Evolutionary conservation across 2,888 invertebrate genomes (phyloP), one percentile per base, ranked within the genome.

Genomic region (Lottia gigantea): DNA sequence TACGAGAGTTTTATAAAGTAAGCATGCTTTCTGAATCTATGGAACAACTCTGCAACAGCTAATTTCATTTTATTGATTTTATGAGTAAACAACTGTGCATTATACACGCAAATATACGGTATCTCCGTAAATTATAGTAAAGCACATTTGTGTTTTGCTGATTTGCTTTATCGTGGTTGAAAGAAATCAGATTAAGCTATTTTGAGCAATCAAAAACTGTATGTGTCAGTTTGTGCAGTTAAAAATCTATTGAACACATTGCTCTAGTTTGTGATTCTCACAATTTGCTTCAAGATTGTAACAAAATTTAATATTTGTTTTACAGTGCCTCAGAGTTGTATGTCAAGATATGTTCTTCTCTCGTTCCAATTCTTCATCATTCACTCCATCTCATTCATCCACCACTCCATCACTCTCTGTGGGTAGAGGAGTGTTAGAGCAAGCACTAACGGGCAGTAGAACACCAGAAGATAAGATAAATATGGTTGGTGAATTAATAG

Each of bases 261-360:
- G 40, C 40, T 40, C 40, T 40, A 11, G 11, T 40, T 31, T 40
- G 40, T 40, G 40, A 8, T 6, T 40, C 6, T 40, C 40, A 31
- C 40, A 40, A 40, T 40, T 4, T 11, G 7, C 40, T 40, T 40
- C 11, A 40, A 31, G 31, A 31, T 31, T 31, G 31, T 31, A n/a
- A n/a, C 31, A 31, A 31, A 31, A 3, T 31, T 31, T 31, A 3
- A 31, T 3, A 31, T 69, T 68, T 40, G 19, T 64, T 62, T 74
- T 75, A 16, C 78, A 86, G 86, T 84, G 81, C 23, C 72, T 87
- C 73, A 81, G 82, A 71, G 79, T 84, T n/a, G 82, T 86, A 16
- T 87, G 87, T 76, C 86, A 86, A 67, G 87, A 87, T 77, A 83
- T 87, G 86, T 87, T 87, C 86, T 87, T 87, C 85, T 85, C 86